Evolutionary conservation across 1,140 invertebrate genomes (phyloP), one percentile per base, ranked within the genome.

Genomic region (Galendromus occidentalis): DNA sequence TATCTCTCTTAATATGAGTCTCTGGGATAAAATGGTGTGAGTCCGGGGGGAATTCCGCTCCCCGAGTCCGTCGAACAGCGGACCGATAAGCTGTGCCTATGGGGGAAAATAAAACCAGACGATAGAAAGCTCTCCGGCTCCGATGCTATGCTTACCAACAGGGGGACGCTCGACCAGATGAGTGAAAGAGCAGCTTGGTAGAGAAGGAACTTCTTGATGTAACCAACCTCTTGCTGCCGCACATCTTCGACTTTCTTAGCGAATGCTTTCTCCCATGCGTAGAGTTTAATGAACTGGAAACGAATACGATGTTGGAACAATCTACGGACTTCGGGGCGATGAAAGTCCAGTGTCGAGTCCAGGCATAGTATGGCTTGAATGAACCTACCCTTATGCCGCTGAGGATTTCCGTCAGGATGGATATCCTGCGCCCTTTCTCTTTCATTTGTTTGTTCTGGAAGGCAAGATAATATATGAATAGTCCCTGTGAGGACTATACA

Each of bases 371-470:
- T 28, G 4, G 4, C 33, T 9, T 39, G 33, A 39, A 9, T 39
- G 14, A 5, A 5, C 45, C 7, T 7, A 47, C 45, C 45, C 14
- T 47, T 20, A 47, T 94, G 51, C 91, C 91, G 74, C 85, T 88
- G 25, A 96, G 79, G 65, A 95, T 84, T 82, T 97, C 92, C 72
- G 91, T 94, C 85, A 93, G 91, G 28, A 95, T 76, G 74, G 92
- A 92, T 0, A 95, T 87, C 71, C 91, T 80, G 73, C 89, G 68
- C 47, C 76, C 76, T 29, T 71, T 69, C 29, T 66, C 67, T 69
- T 73, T 71, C 68, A 74, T 69, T 39, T 68, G 69, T 41, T 69
- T 66, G 30, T 64, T 66, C 69, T 69, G 42, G 4, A 44, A 69
- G 51, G 64, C 1, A 59, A 0, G 63, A 42, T 17, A 67, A 41